Conservation (phyloP, 1,140 invertebrate species). For the Heterodera carotae region DNA sequence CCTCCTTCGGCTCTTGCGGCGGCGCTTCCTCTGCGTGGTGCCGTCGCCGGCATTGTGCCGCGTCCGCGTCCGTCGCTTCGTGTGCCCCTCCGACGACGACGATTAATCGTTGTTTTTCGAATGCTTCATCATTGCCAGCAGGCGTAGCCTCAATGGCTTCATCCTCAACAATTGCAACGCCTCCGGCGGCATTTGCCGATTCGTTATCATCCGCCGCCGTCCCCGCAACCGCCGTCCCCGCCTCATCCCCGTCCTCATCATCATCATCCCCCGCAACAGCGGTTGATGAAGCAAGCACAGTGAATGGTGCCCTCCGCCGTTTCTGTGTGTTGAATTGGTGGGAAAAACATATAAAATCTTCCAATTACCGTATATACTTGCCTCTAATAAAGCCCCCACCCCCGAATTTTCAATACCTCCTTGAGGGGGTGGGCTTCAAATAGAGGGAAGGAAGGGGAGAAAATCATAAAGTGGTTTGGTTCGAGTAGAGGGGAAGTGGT, state of each 20-base stretch:
- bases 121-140: not conserved
- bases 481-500: no score
- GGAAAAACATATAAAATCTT: no score
- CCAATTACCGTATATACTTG: no score
- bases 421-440: no score
- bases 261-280: not conserved
- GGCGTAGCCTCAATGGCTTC: not conserved
- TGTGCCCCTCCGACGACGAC: not conserved
- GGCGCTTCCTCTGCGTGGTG: no score
- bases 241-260: not conserved
- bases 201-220: not conserved
- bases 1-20: no score
- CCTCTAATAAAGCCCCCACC: no score
- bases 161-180: not conserved
- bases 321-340: not conserved
- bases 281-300: not conserved
- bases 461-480: no score
- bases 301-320: slow-evolving; percentile 1
- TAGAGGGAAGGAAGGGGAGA: no score
- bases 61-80: not conserved
- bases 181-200: not conserved
- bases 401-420: no score
- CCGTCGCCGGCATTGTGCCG: no score
- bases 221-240: not conserved
- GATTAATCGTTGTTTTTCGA: not conserved